Evolutionary conservation across 2,888 invertebrate genomes (phyloP).

Genomic region (Globia sparganii): DNA sequence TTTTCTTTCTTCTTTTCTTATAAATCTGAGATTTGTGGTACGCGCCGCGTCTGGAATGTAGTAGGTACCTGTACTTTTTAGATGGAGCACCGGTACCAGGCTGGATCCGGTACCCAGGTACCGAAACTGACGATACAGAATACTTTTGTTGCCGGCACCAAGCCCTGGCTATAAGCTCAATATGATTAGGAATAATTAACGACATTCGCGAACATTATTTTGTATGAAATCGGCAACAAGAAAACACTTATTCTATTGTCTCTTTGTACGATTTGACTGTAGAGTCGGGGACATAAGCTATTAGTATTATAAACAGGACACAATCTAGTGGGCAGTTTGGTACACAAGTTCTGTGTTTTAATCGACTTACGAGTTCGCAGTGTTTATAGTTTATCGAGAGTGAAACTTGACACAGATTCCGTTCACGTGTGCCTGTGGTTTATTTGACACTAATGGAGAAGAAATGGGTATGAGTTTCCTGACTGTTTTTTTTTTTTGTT

Average conservation of each 20-base stretch:
- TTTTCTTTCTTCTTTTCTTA: too few species aligned
- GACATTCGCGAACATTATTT: background rate
- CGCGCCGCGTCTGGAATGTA: background rate
- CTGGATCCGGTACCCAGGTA: too few species aligned
- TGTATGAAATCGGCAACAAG: slow-evolving; percentile 40
- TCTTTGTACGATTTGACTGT: slow-evolving; percentile 23
- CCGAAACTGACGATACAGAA: background rate
- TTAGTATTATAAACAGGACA: slow-evolving; percentile 53
- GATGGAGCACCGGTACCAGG: background rate
- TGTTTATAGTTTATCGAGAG: slow-evolving; percentile 45
- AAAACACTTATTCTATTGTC: slow-evolving; percentile 36
- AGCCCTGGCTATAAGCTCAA: background rate
- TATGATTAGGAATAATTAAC: background rate
- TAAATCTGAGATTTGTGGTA: too few species aligned
- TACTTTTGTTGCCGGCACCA: background rate
- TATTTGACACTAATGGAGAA: slow-evolving; percentile 28
- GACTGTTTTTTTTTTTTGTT: background rate
- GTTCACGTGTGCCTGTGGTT: slow-evolving; percentile 21
- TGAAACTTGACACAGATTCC: slow-evolving; percentile 50
- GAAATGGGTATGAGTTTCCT: slow-evolving; percentile 21
- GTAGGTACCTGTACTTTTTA: background rate
- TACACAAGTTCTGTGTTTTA: slow-evolving; percentile 30
- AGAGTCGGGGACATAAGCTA: slow-evolving; percentile 32
- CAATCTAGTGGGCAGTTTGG: slow-evolving; percentile 44
- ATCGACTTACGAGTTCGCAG: slow-evolving; percentile 9